Evolutionary conservation across 2,113 vertebrate species (phyloP), one percentile per base, ranked within the genome.

Genomic region (Heloderma charlesbogerti): DNA sequence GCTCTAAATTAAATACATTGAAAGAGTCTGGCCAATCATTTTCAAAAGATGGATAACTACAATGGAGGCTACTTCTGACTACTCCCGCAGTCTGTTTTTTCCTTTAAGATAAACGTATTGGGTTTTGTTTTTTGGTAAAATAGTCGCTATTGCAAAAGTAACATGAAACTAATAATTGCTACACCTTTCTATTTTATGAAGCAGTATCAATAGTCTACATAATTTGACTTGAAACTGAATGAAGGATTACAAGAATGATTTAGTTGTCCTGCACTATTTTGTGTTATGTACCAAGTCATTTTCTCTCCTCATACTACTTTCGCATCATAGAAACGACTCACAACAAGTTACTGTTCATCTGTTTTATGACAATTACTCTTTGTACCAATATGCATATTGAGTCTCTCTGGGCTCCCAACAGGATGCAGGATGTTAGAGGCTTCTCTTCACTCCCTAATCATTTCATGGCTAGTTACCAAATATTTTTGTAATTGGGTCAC

Each of bases 381-480:
- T 94, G 89, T 94, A 90, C 34, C 31, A 89, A 45, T 80, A 92
- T 66, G 90, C 88, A 66, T 88, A 82, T 8, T 81, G 84, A 91
- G 93, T 80, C 86, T 87, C 86, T 16, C 57, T 77, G 89, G 80
- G 60, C 9, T 95, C 87, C 45, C 89, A 94, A 92, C 89, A 94
- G 90, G 90, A 95, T 92, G 81, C 9, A 91, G 86, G 91, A 84
- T 95, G 94, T 92, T 92, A 89, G 87, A 80, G 60, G 74, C 37
- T 31, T 81, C 90, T 92, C 91, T 91, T 94, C 74, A 89, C 83
- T 94, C 87, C 78, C 89, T 84, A 89, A 87, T 89, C 92, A 94
- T 94, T 96, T 95, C 86, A 94, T 94, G 94, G 91, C 95, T 89
- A 87, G 90, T 94, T 94, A 94, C 91, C 94, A 95, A 95, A 93